Evolutionary conservation across 1,140 invertebrate genomes (phyloP), one percentile per base, ranked within the genome.

Genomic region (Apis cerana): DNA sequence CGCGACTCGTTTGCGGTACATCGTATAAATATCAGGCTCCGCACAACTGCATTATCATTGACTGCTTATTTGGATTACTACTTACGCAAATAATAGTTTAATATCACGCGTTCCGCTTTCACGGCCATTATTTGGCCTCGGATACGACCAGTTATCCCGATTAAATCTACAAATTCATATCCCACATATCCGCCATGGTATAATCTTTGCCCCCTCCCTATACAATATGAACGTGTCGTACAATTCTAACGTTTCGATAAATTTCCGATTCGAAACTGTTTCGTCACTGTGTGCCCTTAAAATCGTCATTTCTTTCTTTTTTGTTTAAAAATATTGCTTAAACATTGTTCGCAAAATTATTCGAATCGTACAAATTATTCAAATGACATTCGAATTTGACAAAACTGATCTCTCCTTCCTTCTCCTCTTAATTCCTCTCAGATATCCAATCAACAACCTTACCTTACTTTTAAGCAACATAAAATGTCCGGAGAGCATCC

Each of bases 31-130:
- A 82, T 61, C 74, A 56, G 54, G 48, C 43, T 17, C 62, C 72
- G 64, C 80, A 54, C 76, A 82, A 82, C 64, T 82, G 74, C 72
- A 67, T 82, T 76, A 82, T 52, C 74, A 76, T 76, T 68, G 72
- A 59, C 72, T 48, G 80, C 64, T 76, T 82, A 82, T 82, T 82
- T 82, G 80, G 80, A 82, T 76, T 76, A 76, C 72, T 76, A 76
- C 64, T 76, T 76, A 58, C 72, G 80, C 80, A 82, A 82, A 82
- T 82, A 82, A 82, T 82, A 82, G 80, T 68, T 76, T 68, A 82
- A 68, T 82, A 82, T 76, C 80, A 56, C 43, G 54, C 64, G 23
- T 76, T 43, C 80, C 54, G 62, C 48, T 59, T 75, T 43, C 64
- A 67, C 11, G 64, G 67, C 80, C 80, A 76, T 76, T 76, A 82